A percentile compares a stretch with the other conserved stretches of the same genome.
Evolutionary conservation across 2,113 vertebrate genomes (phyloP).

Genomic region (Zeus faber): DNA sequence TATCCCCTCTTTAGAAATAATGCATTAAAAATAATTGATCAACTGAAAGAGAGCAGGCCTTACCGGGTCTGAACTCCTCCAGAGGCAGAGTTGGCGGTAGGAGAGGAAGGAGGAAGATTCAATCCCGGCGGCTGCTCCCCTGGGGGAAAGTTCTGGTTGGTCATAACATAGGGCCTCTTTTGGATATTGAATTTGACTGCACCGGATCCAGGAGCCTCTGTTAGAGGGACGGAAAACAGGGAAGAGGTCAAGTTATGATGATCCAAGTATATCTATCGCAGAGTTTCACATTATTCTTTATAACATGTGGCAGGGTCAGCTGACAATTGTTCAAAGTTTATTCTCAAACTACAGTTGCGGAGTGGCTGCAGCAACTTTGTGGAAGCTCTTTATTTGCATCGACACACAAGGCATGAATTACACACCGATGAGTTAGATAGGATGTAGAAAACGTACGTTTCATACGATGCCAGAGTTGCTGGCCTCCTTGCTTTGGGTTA

Average conservation of each 20-base stretch:
- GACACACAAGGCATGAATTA: no score
- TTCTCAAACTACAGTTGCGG: no score
- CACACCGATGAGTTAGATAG: no score
- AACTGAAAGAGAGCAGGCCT: neutral
- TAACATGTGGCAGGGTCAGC: no score
- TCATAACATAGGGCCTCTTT: slow-evolving; percentile 81
- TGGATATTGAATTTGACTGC: slow-evolving; percentile 87
- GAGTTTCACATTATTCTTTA: no score
- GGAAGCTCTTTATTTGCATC: no score
- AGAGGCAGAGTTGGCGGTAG: slow-evolving; percentile 38
- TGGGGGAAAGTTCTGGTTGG: slow-evolving; percentile 75
- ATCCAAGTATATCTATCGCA: no score
- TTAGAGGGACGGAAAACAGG: neutral
- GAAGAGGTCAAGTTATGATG: neutral
- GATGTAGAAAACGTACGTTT: slow-evolving; percentile 63
- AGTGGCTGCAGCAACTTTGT: no score
- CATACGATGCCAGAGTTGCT: slow-evolving; percentile 86
- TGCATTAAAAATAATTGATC: neutral
- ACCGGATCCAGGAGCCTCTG: slow-evolving; percentile 84
- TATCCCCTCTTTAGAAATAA: neutral
- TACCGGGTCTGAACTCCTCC: slow-evolving; percentile 63
- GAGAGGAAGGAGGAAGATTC: slow-evolving; percentile 45
- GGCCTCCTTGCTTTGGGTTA: slow-evolving; percentile 72
- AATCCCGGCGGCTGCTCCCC: slow-evolving; percentile 63
- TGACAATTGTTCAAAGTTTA: no score